Conservation (phyloP, 2,113 vertebrate species). For the Laterallus jamaicensis region DNA sequence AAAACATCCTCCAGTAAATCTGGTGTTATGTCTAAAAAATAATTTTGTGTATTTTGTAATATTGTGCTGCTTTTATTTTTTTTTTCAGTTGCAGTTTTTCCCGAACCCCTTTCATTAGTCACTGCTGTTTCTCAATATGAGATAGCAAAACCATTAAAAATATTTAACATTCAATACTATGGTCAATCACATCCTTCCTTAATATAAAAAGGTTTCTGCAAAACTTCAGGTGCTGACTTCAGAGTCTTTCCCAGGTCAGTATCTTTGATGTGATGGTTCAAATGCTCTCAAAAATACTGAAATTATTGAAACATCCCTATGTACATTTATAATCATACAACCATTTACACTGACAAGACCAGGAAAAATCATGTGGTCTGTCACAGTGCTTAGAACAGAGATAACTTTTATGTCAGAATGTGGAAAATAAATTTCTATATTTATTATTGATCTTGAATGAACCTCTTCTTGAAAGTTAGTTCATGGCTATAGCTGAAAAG, state of each 20-base stretch:
- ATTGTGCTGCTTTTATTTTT: too few species aligned
- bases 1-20: neutral
- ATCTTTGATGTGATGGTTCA: neutral
- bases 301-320: neutral
- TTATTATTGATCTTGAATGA: neutral
- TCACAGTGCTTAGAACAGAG: neutral
- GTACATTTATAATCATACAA: neutral
- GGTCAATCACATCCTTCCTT: neutral
- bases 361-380: neutral
- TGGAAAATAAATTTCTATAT: neutral
- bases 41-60: neutral
- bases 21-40: neutral
- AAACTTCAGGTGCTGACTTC: neutral
- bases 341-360: neutral
- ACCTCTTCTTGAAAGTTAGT: neutral
- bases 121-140: neutral
- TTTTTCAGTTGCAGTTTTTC: neutral
- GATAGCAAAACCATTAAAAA: neutral
- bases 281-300: neutral
- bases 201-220: neutral
- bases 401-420: neutral
- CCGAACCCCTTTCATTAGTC: neutral
- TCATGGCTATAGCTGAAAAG: neutral
- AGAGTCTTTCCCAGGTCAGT: neutral
- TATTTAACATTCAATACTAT: neutral